Conservation (phyloP, 1,140 invertebrate species). For the Radopholus similis region DNA sequence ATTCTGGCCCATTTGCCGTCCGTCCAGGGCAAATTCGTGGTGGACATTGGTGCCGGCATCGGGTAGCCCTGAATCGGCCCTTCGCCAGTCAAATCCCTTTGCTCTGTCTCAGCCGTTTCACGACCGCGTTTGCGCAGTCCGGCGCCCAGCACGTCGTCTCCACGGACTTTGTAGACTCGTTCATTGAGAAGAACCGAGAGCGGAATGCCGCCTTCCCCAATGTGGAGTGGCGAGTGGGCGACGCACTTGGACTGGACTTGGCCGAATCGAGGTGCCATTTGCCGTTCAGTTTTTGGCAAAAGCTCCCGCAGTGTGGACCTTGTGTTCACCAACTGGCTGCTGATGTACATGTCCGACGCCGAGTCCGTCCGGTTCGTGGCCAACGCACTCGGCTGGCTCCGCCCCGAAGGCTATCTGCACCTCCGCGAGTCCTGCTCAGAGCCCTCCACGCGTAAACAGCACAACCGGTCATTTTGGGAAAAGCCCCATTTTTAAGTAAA, state of each 20-base stretch:
- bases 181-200: conserved; percentile 64
- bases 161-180: conserved; percentile 67
- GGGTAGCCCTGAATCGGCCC: conserved; percentile 60
- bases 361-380: conserved; percentile 64
- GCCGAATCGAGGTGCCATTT: conserved; percentile 55
- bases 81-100: conserved; percentile 2
- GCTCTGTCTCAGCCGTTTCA: conserved; percentile 64
- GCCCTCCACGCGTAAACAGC: conserved; percentile 64
- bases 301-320: conserved; percentile 62
- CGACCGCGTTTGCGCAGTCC: conserved; percentile 62
- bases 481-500: not conserved
- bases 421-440: conserved; percentile 64
- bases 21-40: conserved; percentile 62
- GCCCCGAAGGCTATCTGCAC: conserved; percentile 64
- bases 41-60: conserved; percentile 68
- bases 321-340: conserved; percentile 68
- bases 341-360: conserved; percentile 67
- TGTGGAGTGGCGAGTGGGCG: conserved; percentile 64
- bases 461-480: not conserved
- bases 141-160: conserved; percentile 63
- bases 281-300: conserved; percentile 19
- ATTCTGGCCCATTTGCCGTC: conserved; percentile 65
- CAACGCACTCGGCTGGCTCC: conserved; percentile 65
- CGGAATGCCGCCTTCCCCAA: conserved; percentile 63
- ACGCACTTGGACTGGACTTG: conserved; percentile 65